A percentile compares a stretch with the other conserved stretches of the same genome.
phyloP scores from a whole-genome alignment of 2,113 vertebrate species.

The Diadophis punctatus region DNA sequence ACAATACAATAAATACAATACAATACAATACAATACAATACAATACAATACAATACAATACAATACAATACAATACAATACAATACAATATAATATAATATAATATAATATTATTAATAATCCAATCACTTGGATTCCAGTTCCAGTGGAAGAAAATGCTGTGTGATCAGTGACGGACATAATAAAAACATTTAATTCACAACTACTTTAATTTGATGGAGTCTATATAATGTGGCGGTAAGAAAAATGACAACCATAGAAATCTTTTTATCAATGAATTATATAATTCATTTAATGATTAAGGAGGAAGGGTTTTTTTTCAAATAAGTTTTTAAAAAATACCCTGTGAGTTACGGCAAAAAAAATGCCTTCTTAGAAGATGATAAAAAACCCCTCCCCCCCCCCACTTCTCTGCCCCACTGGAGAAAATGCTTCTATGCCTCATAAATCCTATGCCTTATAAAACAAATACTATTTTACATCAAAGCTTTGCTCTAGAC shows the following conservation, averaged over 20 bases:
- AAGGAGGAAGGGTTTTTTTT: neutral
- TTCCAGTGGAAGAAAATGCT: neutral
- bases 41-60: too few species aligned
- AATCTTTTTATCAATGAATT: neutral
- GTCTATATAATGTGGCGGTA: neutral
- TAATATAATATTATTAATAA: too few species aligned
- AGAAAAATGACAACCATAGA: neutral
- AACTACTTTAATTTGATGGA: neutral
- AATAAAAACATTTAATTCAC: neutral
- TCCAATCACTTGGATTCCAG: neutral
- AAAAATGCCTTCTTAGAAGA: neutral
- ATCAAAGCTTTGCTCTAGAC: neutral
- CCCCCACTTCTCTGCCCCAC: neutral
- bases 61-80: too few species aligned
- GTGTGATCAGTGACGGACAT: neutral
- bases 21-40: too few species aligned
- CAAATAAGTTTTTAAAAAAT: too few species aligned
- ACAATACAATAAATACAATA: too few species aligned
- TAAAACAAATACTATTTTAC: neutral
- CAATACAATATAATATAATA: too few species aligned
- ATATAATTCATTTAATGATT: neutral
- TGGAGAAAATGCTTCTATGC: neutral
- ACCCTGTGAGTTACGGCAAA: neutral
- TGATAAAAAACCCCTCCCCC: neutral
- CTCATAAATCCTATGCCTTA: neutral